A percentile compares a stretch with the other conserved stretches of the same genome.
Evolutionary conservation across 2,888 invertebrate species (phyloP).

Genomic region (Phrixothrix hirtus): DNA sequence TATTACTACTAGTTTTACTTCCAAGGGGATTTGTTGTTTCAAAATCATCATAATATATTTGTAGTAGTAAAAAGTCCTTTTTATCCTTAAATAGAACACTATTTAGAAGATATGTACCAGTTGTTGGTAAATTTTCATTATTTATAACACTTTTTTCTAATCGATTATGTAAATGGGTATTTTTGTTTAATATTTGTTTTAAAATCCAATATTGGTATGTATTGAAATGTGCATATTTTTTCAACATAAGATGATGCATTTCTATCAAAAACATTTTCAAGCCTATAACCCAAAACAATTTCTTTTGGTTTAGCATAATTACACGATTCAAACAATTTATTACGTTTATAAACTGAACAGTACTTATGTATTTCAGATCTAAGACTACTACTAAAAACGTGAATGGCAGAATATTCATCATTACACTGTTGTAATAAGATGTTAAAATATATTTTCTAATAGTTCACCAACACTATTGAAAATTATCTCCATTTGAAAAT

Average conservation of each 20-base stretch:
- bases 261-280: conserved; percentile 13
- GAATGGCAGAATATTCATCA: too few species aligned
- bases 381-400: too few species aligned
- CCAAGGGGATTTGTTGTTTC: conserved; percentile 34
- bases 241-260: conserved; percentile 12
- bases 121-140: too few species aligned
- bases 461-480: too few species aligned
- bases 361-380: neutral
- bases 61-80: conserved; percentile 6
- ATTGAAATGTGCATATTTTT: conserved; percentile 23
- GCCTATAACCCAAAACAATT: neutral
- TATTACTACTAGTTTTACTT: conserved; percentile 31
- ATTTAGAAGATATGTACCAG: neutral
- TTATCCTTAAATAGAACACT: conserved; percentile 13
- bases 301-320: neutral
- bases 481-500: too few species aligned
- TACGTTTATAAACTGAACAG: too few species aligned
- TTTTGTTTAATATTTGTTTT: conserved; percentile 1
- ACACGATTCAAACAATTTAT: neutral
- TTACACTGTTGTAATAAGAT: too few species aligned
- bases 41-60: too few species aligned
- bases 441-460: too few species aligned
- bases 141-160: too few species aligned
- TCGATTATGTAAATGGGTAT: too few species aligned
- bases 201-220: conserved; percentile 22